These are phyloP conservation scores for Drosophila recens DNA, from an alignment of 2,888 invertebrate genomes.

Conservation along the genomic window DNA sequence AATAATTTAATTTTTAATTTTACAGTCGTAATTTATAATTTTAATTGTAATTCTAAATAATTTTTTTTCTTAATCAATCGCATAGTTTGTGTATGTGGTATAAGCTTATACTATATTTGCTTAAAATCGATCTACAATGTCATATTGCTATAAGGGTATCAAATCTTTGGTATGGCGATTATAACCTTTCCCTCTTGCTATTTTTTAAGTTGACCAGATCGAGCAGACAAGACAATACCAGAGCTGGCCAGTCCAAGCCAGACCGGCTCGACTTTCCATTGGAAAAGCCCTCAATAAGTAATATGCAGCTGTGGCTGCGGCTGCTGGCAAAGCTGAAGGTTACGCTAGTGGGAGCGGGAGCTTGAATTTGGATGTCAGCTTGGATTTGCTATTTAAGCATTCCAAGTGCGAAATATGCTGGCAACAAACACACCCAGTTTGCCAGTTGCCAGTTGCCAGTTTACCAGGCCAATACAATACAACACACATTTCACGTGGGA, in stretches of 20 bases:
- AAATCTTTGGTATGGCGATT: not conserved
- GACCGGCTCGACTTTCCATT: conserved; percentile 78
- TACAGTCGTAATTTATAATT: too few species aligned
- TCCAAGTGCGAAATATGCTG: conserved; percentile 31
- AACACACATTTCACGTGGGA: conserved; percentile 31
- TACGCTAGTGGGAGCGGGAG: conserved; percentile 41
- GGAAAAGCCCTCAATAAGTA: conserved; percentile 70
- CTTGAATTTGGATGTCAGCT: conserved; percentile 7
- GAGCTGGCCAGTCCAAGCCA: too few species aligned
- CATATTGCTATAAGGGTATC: not conserved
- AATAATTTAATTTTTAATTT: too few species aligned
- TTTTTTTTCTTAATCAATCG: too few species aligned
- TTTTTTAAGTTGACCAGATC: conserved; percentile 38
- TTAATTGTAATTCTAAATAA: too few species aligned
- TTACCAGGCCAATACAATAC: conserved; percentile 4
- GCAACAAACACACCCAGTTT: conserved; percentile 30
- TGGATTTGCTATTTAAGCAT: conserved; percentile 34
- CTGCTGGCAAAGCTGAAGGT: conserved; percentile 57
- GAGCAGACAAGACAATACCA: conserved; percentile 10
- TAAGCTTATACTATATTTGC: too few species aligned
- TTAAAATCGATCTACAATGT: too few species aligned
- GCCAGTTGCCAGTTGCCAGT: conserved; percentile 21
- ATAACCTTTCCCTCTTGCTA: not conserved
- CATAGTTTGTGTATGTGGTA: too few species aligned
- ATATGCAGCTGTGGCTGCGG: conserved; percentile 14